Evolutionary conservation across 2,888 invertebrate genomes (phyloP), one percentile per base, ranked within the genome.

Genomic region (Eurois occulta): DNA sequence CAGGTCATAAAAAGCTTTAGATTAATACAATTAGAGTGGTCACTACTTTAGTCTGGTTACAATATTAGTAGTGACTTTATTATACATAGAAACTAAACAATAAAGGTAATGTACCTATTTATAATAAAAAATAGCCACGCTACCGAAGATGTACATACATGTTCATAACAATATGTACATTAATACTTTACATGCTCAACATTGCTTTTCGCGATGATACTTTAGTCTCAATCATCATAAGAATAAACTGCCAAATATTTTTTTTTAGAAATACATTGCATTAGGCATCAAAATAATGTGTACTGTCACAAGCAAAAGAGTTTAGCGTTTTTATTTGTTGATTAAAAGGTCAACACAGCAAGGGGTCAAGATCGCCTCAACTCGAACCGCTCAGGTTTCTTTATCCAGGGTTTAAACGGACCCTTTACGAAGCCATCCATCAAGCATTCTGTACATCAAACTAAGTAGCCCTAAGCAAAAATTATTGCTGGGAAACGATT

Each of bases 161-260:
- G 71, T 82, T 80, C 66, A 78, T 60, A 81, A 82, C 74, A 81
- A 79, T 77, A 82, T 66, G 67, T 78, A 77, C 72, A 78, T 41
- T 78, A 88, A 78, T 84, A 87, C 74, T 78, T 80, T 78, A 83
- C 67, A 74, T 79, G 55, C 67, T 74, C 68, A 77, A 78, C 66
- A 73, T 72, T 80, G 70, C 82, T 78, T 66, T 77, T 71, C 60
- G 68, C 80, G 78, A 86, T 75, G 72, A 84, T 86, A 83, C 78
- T 84, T 87, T 91, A 90, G 90, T 91, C 89, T 90, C 87, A 81
- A 13, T 87, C 88, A 89, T 91, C 90, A 91, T 92, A 92, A 92
- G 90, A 92, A 90, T 91, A 90, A 52, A 92, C 92, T 94, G 93
- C 91, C 91, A 89, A 91, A 90, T 87, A 89, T 84, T 87, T 65